Conservation (phyloP, 2,888 invertebrate genomes). For the Tachina lurida region DNA sequence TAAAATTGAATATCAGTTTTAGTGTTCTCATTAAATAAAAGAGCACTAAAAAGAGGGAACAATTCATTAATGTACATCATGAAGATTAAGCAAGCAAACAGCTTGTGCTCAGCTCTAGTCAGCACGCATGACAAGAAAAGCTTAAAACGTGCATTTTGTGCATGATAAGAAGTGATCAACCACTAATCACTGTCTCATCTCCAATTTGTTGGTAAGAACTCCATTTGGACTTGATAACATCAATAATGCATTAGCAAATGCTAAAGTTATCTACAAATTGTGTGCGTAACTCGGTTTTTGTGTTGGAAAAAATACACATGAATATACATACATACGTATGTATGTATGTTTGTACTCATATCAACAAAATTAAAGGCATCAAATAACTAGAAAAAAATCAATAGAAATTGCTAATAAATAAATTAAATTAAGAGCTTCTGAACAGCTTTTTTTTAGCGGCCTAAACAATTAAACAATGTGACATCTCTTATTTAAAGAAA, state of each 20-base stretch:
- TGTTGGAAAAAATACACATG: background rate
- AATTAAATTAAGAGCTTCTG: constrained; percentile 31
- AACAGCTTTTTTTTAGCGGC: background rate
- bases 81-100: too few species aligned
- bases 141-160: too few species aligned
- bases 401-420: constrained; percentile 38
- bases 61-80: too few species aligned
- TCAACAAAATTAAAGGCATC: constrained; percentile 25
- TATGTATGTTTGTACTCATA: background rate
- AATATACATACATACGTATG: too few species aligned
- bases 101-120: too few species aligned
- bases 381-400: constrained; percentile 28
- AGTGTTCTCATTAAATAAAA: too few species aligned
- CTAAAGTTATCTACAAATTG: background rate
- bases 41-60: too few species aligned
- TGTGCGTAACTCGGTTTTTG: background rate
- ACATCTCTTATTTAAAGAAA: background rate
- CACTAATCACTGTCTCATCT: background rate
- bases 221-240: constrained; percentile 44
- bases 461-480: background rate
- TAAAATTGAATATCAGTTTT: too few species aligned
- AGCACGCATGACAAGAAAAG: too few species aligned
- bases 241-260: constrained; percentile 45
- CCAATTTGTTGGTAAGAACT: background rate
- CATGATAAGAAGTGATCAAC: background rate